phyloP scores from a whole-genome alignment of 2,888 invertebrate genomes.

The Emmelina monodactyla region DNA sequence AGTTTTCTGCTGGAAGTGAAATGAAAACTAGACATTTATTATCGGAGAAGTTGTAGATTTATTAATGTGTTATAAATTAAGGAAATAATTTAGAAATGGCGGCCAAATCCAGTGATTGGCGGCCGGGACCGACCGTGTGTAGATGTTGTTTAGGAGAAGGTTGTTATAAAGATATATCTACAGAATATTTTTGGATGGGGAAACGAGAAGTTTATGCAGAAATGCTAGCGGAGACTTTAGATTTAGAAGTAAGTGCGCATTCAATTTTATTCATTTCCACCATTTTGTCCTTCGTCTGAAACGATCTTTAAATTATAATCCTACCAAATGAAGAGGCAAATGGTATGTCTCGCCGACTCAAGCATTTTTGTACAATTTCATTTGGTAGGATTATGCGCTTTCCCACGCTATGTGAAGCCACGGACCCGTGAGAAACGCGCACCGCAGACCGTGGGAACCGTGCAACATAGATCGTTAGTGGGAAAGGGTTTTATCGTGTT shows the following conservation, averaged over 20 bases:
- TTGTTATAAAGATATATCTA: conserved; percentile 58
- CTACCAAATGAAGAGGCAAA: conserved; percentile 22
- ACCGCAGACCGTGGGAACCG: no score
- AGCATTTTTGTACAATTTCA: no score
- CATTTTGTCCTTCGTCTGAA: conserved; percentile 24
- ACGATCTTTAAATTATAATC: conserved; percentile 21
- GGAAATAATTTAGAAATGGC: conserved; percentile 50
- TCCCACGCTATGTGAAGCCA: no score
- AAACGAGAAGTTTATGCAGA: conserved; percentile 54
- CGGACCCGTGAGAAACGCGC: no score
- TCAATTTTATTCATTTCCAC: conserved; percentile 26
- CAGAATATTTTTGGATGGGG: conserved; percentile 62
- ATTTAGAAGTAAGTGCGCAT: conserved; percentile 35
- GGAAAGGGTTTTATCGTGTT: no score
- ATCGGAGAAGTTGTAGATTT: not conserved
- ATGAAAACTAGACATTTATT: no score
- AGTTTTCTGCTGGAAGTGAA: no score
- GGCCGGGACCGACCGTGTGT: conserved; percentile 52
- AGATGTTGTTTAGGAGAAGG: conserved; percentile 54
- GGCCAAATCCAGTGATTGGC: conserved; percentile 43
- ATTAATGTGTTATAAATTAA: conserved; percentile 12
- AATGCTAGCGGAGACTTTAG: conserved; percentile 47
- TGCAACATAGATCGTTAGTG: no score
- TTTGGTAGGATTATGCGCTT: no score
- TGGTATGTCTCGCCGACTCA: no score